Percentiles rank a stretch among this genome's conserved stretches.
Conservation (phyloP, 2,797 vertebrate species). For the Siniperca scherzeri region DNA sequence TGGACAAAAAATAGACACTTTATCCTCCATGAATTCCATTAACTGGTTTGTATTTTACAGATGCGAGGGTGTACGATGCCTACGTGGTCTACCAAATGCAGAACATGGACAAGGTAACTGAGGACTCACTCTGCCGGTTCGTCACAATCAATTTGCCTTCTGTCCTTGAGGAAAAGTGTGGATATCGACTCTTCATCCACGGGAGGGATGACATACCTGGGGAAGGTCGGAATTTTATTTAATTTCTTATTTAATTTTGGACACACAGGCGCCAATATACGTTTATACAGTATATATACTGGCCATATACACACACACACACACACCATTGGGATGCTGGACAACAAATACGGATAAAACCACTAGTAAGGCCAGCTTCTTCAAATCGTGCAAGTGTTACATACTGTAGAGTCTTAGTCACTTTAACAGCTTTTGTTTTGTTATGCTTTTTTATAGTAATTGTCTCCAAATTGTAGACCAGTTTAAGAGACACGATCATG, state of each 20-base stretch:
- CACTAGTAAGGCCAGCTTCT: neutral
- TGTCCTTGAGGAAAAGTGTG: slow-evolving; percentile 88
- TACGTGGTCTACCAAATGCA: slow-evolving; percentile 87
- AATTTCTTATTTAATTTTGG: neutral
- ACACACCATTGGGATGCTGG: neutral
- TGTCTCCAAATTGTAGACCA: neutral
- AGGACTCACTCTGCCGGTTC: slow-evolving; percentile 80
- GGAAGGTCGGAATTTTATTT: slow-evolving; percentile 83
- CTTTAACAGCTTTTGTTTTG: neutral
- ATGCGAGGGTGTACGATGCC: slow-evolving; percentile 84
- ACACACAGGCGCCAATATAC: too few relatives aligned
- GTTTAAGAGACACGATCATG: neutral
- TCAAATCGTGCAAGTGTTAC: neutral
- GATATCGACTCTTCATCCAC: slow-evolving; percentile 89
- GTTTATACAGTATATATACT: too few relatives aligned
- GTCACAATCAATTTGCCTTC: slow-evolving; percentile 84
- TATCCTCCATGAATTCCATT: neutral
- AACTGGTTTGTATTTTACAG: slow-evolving; percentile 61
- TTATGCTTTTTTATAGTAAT: neutral
- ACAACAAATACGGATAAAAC: neutral
- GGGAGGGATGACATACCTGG: slow-evolving; percentile 91
- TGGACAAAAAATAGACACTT: neutral
- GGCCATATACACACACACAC: too few relatives aligned
- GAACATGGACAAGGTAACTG: slow-evolving; percentile 41
- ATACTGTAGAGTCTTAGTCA: neutral